Conservation (phyloP, 1,140 invertebrate genomes). For the Caerostris extrusa region DNA sequence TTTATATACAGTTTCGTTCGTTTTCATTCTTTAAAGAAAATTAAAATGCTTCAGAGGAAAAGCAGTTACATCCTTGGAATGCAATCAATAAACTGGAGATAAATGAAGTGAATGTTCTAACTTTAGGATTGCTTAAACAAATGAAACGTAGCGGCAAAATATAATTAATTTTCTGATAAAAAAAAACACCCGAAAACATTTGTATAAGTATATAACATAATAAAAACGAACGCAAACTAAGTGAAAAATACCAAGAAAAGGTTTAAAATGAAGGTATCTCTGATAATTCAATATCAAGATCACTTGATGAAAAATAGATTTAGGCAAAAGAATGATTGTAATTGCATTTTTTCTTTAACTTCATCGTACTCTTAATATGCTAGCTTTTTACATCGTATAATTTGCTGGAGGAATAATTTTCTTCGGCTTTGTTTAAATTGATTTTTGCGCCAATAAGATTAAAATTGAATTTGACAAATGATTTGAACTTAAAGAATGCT, state of each 20-base stretch:
- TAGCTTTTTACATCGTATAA: not conserved
- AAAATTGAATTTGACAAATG: slow-evolving; percentile 27
- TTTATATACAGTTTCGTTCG: not conserved
- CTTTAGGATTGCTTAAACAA: not conserved
- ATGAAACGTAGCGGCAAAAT: slow-evolving; percentile 10
- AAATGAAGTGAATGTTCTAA: slow-evolving; percentile 13
- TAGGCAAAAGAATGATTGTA: slow-evolving; percentile 5
- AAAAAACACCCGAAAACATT: not conserved
- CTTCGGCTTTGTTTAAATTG: not conserved
- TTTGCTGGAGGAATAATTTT: not conserved
- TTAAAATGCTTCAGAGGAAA: not conserved
- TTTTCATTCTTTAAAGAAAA: not conserved
- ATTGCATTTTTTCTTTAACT: not conserved
- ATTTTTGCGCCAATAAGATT: not conserved
- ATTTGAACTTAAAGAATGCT: not conserved
- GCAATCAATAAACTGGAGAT: not conserved
- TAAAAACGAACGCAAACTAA: not conserved
- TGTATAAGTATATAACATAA: not conserved
- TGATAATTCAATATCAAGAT: slow-evolving; percentile 18
- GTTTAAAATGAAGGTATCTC: not conserved
- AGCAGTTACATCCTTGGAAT: not conserved
- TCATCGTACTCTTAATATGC: not conserved
- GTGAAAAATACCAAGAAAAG: not conserved
- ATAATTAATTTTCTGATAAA: slow-evolving; percentile 29
- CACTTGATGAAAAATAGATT: slow-evolving; percentile 44